phyloP scores from a whole-genome alignment of 1,140 invertebrate species.

The Dendroctonus valens region DNA sequence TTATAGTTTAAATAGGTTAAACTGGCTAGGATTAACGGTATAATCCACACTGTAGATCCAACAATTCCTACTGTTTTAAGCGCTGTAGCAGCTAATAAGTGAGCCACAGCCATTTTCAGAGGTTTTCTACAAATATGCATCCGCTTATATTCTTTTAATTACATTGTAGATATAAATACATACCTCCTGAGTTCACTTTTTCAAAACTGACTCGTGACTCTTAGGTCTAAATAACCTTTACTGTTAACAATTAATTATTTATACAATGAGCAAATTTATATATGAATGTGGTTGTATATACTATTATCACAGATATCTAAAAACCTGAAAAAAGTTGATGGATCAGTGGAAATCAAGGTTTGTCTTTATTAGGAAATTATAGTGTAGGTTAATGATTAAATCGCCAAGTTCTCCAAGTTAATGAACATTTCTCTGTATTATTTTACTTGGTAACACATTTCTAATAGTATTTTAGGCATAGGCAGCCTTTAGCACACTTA shows the following conservation, averaged over 20 bases:
- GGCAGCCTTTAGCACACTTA: no score
- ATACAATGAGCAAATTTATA: not conserved
- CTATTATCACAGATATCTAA: slow-evolving; percentile 32
- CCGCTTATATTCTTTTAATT: no score
- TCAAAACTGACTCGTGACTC: no score
- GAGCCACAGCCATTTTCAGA: slow-evolving; percentile 65
- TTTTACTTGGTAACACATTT: no score
- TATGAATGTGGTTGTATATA: not conserved
- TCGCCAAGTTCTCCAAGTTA: not conserved
- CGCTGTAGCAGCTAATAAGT: slow-evolving; percentile 70
- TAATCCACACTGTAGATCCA: slow-evolving; percentile 75
- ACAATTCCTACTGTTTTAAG: slow-evolving; percentile 72
- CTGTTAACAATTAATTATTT: not conserved
- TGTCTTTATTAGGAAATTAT: not conserved
- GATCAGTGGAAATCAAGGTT: not conserved
- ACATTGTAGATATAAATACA: not conserved
- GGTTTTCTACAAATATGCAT: not conserved
- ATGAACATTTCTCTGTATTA: no score
- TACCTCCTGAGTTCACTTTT: not conserved
- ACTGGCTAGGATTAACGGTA: slow-evolving; percentile 76
- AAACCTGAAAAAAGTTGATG: slow-evolving; percentile 1
- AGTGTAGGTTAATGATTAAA: slow-evolving; percentile 5
- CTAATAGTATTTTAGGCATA: no score
- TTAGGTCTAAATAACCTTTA: no score
- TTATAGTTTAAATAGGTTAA: slow-evolving; percentile 81